phyloP scores from a whole-genome alignment of 2,113 vertebrate genomes.

The Pholis gunnellus region DNA sequence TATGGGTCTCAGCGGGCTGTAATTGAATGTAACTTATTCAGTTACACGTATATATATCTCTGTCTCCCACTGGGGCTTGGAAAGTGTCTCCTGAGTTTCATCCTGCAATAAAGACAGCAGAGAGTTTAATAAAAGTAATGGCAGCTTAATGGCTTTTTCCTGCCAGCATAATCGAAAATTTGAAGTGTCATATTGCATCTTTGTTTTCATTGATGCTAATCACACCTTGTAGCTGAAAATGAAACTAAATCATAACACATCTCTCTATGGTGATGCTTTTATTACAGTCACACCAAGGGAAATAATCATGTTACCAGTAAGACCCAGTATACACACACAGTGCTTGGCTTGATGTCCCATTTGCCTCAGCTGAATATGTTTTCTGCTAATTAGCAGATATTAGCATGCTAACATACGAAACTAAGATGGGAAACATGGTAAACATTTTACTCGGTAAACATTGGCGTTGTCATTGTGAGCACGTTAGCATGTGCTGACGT shows the following conservation, averaged over 20 bases:
- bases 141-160: slow-evolving; percentile 56
- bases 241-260: not conserved
- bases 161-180: slow-evolving; percentile 64
- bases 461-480: not conserved
- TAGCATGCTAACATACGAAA: not conserved
- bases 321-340: not conserved
- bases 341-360: slow-evolving; percentile 28
- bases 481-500: not conserved
- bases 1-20: slow-evolving; percentile 58
- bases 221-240: slow-evolving; percentile 23
- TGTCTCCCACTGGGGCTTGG: slow-evolving; percentile 50
- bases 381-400: not conserved
- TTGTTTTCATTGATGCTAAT: slow-evolving; percentile 62
- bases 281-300: slow-evolving; percentile 26
- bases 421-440: not conserved
- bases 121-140: slow-evolving; percentile 60
- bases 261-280: slow-evolving; percentile 36
- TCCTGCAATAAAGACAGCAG: slow-evolving; percentile 49
- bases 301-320: slow-evolving; percentile 47
- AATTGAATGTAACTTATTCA: slow-evolving; percentile 76
- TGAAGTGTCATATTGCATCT: slow-evolving; percentile 49
- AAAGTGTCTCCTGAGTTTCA: slow-evolving; percentile 53
- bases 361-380: not conserved
- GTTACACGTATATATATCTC: slow-evolving; percentile 65
- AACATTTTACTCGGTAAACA: not conserved